These are phyloP conservation scores for Coelopa frigida DNA, from an alignment of 1,140 invertebrate genomes.

Conservation along the genomic window DNA sequence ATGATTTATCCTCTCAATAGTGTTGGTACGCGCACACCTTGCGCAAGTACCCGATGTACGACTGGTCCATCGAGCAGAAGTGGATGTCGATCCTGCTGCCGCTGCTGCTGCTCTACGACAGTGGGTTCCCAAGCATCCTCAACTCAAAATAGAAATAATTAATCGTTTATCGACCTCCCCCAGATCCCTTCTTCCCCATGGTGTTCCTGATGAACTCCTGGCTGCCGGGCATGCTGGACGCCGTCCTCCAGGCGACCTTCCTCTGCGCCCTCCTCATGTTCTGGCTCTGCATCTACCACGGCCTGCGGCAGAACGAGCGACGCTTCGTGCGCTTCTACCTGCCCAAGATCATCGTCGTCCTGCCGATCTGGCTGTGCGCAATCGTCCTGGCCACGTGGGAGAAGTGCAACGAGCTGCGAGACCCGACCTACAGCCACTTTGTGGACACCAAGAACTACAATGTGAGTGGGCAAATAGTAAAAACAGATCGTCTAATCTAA, in stretches of 20 bases:
- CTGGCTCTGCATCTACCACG: constrained; percentile 85
- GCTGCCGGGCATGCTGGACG: constrained; percentile 84
- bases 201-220: constrained; percentile 84
- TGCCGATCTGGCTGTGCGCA: constrained; percentile 79
- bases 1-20: constrained; percentile 47
- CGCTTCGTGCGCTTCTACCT: constrained; percentile 80
- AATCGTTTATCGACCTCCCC: too few species aligned
- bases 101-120: constrained; percentile 85
- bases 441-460: constrained; percentile 82
- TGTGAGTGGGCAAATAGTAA: constrained; percentile 53
- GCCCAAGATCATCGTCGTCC: constrained; percentile 82
- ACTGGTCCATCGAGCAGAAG: constrained; percentile 97
- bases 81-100: constrained; percentile 89
- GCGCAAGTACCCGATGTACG: constrained; percentile 77
- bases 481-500: background rate
- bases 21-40: constrained; percentile 87
- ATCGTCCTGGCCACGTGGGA: constrained; percentile 83
- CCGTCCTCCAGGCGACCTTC: constrained; percentile 84
- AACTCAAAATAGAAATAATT: background rate
- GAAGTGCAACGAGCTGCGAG: constrained; percentile 77
- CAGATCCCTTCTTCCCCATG: constrained; percentile 91
- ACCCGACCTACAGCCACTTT: constrained; percentile 90
- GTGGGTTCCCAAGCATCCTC: constrained; percentile 50
- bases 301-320: constrained; percentile 86
- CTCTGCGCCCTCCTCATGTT: constrained; percentile 81